These are phyloP conservation scores for Capreolus pygargus DNA, from an alignment of 2,113 vertebrate genomes.

Conservation along the genomic window DNA sequence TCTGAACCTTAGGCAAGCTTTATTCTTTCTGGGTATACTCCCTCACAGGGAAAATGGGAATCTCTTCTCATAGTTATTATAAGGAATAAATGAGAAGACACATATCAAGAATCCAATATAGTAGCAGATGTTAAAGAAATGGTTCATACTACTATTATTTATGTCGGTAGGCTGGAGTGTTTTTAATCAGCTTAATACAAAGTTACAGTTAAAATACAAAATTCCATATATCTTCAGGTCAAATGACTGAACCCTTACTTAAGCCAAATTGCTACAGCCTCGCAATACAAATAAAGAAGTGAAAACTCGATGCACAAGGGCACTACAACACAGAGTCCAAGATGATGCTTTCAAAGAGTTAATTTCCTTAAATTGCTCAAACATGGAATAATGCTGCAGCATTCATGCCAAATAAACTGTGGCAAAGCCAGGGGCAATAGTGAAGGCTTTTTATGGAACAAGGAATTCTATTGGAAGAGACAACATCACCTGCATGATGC, in stretches of 20 bases:
- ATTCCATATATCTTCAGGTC: not conserved
- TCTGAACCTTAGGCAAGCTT: not conserved
- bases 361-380: not conserved
- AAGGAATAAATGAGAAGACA: not conserved
- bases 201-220: not conserved
- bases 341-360: not conserved
- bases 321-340: not conserved
- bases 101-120: not conserved
- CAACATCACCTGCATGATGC: not conserved
- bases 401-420: not conserved
- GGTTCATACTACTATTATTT: not conserved
- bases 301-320: not conserved
- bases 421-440: not conserved
- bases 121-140: not conserved
- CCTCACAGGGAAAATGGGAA: not conserved
- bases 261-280: not conserved
- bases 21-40: not conserved
- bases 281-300: not conserved
- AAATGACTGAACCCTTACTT: not conserved
- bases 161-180: not conserved
- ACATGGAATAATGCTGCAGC: not conserved
- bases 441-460: not conserved
- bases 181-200: not conserved
- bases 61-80: not conserved
- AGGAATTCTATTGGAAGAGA: not conserved